Conservation (phyloP, 2,797 vertebrate genomes). For the Tympanoctomys barrerae region DNA sequence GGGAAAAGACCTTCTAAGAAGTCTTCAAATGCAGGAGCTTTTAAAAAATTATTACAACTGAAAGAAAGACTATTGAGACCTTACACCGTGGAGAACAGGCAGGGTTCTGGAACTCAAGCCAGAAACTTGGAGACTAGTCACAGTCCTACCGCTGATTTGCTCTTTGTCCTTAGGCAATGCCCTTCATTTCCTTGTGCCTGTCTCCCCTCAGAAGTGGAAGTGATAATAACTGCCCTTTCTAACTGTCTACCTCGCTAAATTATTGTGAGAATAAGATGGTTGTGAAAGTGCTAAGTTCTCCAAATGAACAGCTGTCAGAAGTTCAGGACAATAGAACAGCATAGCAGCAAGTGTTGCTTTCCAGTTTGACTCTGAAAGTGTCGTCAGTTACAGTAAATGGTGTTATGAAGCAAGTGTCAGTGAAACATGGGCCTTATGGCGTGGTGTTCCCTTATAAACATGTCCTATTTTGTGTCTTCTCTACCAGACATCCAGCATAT, state of each 20-base stretch:
- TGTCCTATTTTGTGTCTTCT: not conserved
- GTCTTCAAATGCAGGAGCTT: slow-evolving; percentile 43
- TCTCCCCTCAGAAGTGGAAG: not conserved
- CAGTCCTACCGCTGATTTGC: slow-evolving; percentile 39
- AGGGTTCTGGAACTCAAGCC: not conserved
- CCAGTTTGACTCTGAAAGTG: slow-evolving; percentile 63
- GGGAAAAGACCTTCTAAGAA: slow-evolving; percentile 2
- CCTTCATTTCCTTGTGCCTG: slow-evolving; percentile 17
- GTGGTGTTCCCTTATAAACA: slow-evolving; percentile 52
- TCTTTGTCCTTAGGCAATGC: not conserved
- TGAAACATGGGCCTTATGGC: slow-evolving; percentile 55
- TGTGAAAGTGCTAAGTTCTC: not conserved
- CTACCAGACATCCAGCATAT: not conserved
- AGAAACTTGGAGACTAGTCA: not conserved
- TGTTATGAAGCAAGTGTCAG: slow-evolving; percentile 61
- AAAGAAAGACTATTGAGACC: not conserved
- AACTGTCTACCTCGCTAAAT: slow-evolving; percentile 71
- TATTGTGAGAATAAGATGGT: slow-evolving; percentile 50
- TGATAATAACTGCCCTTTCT: slow-evolving; percentile 38
- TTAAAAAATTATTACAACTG: not conserved
- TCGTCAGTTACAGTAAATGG: slow-evolving; percentile 58
- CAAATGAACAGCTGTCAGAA: slow-evolving; percentile 46
- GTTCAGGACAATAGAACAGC: not conserved
- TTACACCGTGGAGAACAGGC: slow-evolving; percentile 39
- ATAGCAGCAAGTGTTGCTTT: not conserved